Evolutionary conservation across 2,797 vertebrate genomes (phyloP).

Genomic region (Sphaeramia orbicularis): DNA sequence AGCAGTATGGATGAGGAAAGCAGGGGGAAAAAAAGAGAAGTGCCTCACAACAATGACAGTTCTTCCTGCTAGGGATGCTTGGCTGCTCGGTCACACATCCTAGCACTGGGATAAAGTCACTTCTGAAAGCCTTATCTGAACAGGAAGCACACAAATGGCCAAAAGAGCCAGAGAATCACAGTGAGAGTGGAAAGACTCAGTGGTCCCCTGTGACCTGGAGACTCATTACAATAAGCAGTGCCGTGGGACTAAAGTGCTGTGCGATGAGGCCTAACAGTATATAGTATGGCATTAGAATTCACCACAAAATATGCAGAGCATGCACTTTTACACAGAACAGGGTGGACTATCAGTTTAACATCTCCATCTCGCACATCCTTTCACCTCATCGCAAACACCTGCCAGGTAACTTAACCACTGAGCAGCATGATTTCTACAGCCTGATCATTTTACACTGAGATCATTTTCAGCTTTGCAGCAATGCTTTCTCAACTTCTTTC

Average conservation of each 20-base stretch:
- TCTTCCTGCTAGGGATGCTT: slow-evolving; percentile 10
- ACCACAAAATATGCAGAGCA: not conserved
- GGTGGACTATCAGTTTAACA: slow-evolving; percentile 16
- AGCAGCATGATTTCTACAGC: slow-evolving; percentile 20
- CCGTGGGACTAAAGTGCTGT: slow-evolving; percentile 18
- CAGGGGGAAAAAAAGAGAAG: not conserved
- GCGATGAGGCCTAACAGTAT: slow-evolving; percentile 1
- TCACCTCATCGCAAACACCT: slow-evolving; percentile 35
- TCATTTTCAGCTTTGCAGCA: slow-evolving; percentile 36
- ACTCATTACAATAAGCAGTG: slow-evolving; percentile 36
- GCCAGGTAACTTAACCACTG: slow-evolving; percentile 39
- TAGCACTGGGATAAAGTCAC: not conserved
- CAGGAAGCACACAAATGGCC: slow-evolving; percentile 56
- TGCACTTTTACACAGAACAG: not conserved
- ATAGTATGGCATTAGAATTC: not conserved
- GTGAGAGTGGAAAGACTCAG: slow-evolving; percentile 47
- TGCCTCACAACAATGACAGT: slow-evolving; percentile 26
- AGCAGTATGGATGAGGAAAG: slow-evolving; percentile 17
- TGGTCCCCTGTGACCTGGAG: slow-evolving; percentile 50
- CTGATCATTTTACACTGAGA: slow-evolving; percentile 49
- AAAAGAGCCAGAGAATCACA: slow-evolving; percentile 39
- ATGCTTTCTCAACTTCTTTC: slow-evolving; percentile 35
- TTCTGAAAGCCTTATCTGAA: slow-evolving; percentile 48
- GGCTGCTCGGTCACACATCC: not conserved
- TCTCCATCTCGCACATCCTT: slow-evolving; percentile 5